phyloP scores from a whole-genome alignment of 2,113 vertebrate species.

The Muntiacus reevesi region DNA sequence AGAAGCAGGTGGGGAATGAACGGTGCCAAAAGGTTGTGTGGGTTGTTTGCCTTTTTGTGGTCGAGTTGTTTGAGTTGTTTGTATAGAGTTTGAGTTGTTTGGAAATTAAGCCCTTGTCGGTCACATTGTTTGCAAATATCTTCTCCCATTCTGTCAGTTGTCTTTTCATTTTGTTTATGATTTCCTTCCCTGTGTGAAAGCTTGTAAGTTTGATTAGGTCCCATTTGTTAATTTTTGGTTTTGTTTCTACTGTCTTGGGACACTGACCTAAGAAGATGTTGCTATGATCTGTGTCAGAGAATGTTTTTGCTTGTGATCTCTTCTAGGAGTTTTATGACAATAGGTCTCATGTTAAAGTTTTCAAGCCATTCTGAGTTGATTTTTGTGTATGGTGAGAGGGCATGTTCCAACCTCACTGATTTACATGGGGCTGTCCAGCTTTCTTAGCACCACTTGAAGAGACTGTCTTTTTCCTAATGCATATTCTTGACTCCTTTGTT shows the following conservation, averaged over 20 bases:
- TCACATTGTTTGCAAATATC: neutral
- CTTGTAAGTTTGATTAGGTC: neutral
- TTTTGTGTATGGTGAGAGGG: neutral
- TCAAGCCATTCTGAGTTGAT: neutral
- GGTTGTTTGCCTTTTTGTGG: neutral
- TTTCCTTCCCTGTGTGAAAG: neutral
- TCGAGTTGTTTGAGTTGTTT: neutral
- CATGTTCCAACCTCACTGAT: neutral
- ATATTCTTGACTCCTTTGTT: neutral
- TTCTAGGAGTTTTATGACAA: neutral
- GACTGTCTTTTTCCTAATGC: neutral
- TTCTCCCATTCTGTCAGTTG: neutral
- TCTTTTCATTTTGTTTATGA: neutral
- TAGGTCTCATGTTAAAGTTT: neutral
- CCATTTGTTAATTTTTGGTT: neutral
- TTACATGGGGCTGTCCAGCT: neutral
- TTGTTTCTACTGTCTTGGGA: neutral
- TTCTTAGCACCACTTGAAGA: neutral
- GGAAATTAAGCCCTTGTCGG: neutral
- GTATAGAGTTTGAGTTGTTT: neutral
- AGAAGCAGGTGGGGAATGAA: neutral
- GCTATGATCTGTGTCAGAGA: neutral
- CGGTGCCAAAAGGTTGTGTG: neutral
- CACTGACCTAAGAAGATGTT: neutral
- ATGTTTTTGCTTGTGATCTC: neutral